Conservation (phyloP, 2,888 invertebrate genomes). For the Melanophora roralis region DNA sequence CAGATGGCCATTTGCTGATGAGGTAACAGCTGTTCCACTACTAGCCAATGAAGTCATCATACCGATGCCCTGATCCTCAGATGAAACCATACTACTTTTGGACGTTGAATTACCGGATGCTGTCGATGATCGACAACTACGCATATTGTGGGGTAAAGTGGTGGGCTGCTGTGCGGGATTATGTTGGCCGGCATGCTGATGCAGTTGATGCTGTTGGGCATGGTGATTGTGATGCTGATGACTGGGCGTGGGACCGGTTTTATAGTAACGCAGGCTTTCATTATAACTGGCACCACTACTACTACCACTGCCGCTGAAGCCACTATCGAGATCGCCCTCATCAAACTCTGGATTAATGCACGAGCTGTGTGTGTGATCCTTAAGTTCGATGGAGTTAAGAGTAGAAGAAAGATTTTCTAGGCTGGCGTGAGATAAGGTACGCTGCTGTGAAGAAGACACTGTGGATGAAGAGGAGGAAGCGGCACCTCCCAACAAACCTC, state of each 20-base stretch:
- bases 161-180: slow-evolving; percentile 67
- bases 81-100: slow-evolving; percentile 77
- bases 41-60: slow-evolving; percentile 68
- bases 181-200: slow-evolving; percentile 56
- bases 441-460: slow-evolving; percentile 68
- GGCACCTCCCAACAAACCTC: slow-evolving; percentile 71
- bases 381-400: slow-evolving; percentile 76
- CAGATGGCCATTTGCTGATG: slow-evolving; percentile 48
- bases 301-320: slow-evolving; percentile 82
- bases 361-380: slow-evolving; percentile 74
- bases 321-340: slow-evolving; percentile 85
- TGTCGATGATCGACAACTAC: slow-evolving; percentile 76
- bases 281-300: slow-evolving; percentile 90
- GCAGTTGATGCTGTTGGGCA: slow-evolving; percentile 56
- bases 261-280: slow-evolving; percentile 81
- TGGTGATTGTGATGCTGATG: slow-evolving; percentile 49
- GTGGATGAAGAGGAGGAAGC: slow-evolving; percentile 69
- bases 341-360: slow-evolving; percentile 77
- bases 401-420: slow-evolving; percentile 76
- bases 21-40: slow-evolving; percentile 52
- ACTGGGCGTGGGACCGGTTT: slow-evolving; percentile 69
- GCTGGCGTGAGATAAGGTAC: slow-evolving; percentile 73
- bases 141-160: slow-evolving; percentile 74
- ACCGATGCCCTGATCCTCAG: slow-evolving; percentile 75
- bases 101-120: slow-evolving; percentile 76